Evolutionary conservation across 2,797 vertebrate genomes (phyloP).

Genomic region (Xenentodon cancila): DNA sequence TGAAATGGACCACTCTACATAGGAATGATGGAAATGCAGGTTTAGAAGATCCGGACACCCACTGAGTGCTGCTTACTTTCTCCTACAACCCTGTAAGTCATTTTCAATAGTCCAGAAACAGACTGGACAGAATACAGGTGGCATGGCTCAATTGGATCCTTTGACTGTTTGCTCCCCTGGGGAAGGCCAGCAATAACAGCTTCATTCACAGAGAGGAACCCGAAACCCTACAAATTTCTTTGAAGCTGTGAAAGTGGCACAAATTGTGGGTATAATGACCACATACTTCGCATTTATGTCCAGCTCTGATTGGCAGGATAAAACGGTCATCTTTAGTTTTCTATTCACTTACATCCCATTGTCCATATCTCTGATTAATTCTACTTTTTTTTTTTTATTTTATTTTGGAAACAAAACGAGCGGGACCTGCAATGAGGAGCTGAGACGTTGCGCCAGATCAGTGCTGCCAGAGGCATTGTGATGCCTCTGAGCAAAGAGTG

Average conservation of each 20-base stretch:
- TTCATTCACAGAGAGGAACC: slow-evolving; percentile 32
- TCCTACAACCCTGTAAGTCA: slow-evolving; percentile 58
- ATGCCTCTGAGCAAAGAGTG: slow-evolving; percentile 37
- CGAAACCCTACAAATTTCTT: slow-evolving; percentile 40
- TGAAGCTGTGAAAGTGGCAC: slow-evolving; percentile 49
- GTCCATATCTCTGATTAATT: slow-evolving; percentile 25
- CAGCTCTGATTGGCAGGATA: slow-evolving; percentile 26
- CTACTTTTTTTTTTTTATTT: no score
- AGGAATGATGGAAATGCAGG: slow-evolving; percentile 48
- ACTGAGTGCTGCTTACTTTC: slow-evolving; percentile 68
- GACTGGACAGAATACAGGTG: slow-evolving; percentile 70
- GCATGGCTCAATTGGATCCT: slow-evolving; percentile 27
- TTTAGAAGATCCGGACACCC: slow-evolving; percentile 56
- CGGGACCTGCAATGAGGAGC: slow-evolving; percentile 11
- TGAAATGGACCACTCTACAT: slow-evolving; percentile 59
- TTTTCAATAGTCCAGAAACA: slow-evolving; percentile 62
- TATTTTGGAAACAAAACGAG: slow-evolving; percentile 9
- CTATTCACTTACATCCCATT: neutral
- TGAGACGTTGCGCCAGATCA: slow-evolving; percentile 47
- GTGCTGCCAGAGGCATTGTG: slow-evolving; percentile 56
- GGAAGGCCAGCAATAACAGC: slow-evolving; percentile 32
- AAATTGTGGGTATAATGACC: slow-evolving; percentile 52
- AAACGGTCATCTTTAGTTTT: neutral
- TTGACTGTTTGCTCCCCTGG: slow-evolving; percentile 33
- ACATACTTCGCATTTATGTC: slow-evolving; percentile 20